Evolutionary conservation across 37 sponge, comb jelly and placozoan genomes (phyloP).

Genomic region (Geodia barretti): DNA sequence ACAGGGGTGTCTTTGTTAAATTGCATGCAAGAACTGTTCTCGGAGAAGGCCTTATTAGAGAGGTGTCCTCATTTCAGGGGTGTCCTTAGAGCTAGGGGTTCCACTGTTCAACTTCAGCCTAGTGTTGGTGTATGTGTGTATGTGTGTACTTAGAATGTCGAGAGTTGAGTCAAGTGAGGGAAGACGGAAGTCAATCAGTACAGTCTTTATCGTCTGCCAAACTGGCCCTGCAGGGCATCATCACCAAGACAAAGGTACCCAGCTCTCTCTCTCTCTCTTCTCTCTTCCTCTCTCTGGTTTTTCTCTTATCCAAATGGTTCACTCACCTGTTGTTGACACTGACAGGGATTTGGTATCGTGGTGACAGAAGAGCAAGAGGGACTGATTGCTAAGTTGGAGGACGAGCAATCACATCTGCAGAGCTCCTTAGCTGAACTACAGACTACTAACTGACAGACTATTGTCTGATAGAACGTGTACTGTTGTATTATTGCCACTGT

Average conservation of each 20-base stretch:
- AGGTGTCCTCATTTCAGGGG: too few relatives aligned
- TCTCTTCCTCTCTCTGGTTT: not conserved
- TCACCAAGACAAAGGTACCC: slow-evolving; percentile 56
- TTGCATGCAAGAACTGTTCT: too few relatives aligned
- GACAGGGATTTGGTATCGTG: not conserved
- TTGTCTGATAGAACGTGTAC: too few relatives aligned
- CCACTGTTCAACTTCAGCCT: too few relatives aligned
- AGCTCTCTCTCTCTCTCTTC: too few relatives aligned
- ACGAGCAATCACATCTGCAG: not conserved
- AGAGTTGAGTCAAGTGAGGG: not conserved
- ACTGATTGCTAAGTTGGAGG: not conserved
- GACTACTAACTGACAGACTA: not conserved
- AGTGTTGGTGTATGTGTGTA: too few relatives aligned
- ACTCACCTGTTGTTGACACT: too few relatives aligned
- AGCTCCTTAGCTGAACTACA: not conserved
- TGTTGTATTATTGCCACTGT: too few relatives aligned
- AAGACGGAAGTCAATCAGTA: not conserved
- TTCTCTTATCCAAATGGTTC: too few relatives aligned
- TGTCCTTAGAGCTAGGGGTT: too few relatives aligned
- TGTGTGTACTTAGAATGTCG: slow-evolving; percentile 14
- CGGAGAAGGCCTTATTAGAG: too few relatives aligned
- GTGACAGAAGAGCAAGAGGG: not conserved
- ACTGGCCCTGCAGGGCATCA: slow-evolving; percentile 40
- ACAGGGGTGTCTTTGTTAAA: too few relatives aligned
- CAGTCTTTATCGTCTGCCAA: slow-evolving; percentile 56